Evolutionary conservation across 2,888 invertebrate genomes (phyloP), one percentile per base, ranked within the genome.

Genomic region (Beris morrisii): DNA sequence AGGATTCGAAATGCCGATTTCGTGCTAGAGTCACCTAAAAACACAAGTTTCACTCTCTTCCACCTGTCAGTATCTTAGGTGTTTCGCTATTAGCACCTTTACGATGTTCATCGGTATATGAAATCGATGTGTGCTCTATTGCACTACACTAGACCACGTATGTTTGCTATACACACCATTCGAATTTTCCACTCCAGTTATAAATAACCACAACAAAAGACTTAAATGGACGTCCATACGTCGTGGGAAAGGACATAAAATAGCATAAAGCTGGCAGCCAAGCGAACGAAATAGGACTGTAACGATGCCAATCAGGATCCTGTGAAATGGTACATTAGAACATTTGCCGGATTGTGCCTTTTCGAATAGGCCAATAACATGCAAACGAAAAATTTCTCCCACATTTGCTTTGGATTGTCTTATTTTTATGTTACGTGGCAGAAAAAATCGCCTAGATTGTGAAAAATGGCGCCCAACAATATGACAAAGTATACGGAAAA

Each of bases 361-460:
- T 46, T 59, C 31, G 32, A 58, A 48, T 28, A 38, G 61, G 38
- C 22, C 31, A 52, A 38, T 52, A 38, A 52, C 61, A 61, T 59
- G 52, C 61, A 52, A 52, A 52, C 52, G 52, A 50, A 38, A 52
- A 38, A 9, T 45, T 22, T 22, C 48, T 46, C 48, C 38, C 22
- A n/a, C n/a, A 12, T 54, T 54, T 54, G n/a, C 54, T 32, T 12
- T 7, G 54, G 5, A 30, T 11, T 9, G 54, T 31, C 31, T 11
- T 54, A 5, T 54, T 54, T 11, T 31, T 54, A n/a, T 54, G 11
- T 54, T 6, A 11, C 22, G 50, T 11, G 50, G 50, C 4, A 28
- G 28, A 15, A 15, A 15, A 15, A 2, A 15, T 4, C 15, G 50
- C 48, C 22, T 59, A 59, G 32, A 59, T 59, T 48, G 48, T 50